phyloP scores from a whole-genome alignment of 2,797 vertebrate species.

The Poliocrania exsul region DNA sequence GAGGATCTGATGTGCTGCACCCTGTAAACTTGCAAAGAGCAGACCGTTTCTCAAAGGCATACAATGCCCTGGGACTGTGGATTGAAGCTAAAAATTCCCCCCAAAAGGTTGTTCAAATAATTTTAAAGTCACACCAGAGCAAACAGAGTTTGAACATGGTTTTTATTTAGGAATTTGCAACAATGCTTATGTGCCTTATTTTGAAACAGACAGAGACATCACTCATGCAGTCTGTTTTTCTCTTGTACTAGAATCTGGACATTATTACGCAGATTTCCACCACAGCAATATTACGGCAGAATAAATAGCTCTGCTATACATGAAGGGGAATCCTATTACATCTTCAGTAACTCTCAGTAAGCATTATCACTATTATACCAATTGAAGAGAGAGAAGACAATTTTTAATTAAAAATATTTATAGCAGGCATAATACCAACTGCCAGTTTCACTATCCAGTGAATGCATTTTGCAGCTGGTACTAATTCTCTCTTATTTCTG shows the following conservation, averaged over 20 bases:
- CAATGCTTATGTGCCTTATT: not conserved
- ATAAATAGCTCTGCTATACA: slow-evolving; percentile 49
- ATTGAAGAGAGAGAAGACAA: slow-evolving; percentile 74
- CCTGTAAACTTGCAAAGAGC: not conserved
- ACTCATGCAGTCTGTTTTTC: not conserved
- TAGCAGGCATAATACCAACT: slow-evolving; percentile 73
- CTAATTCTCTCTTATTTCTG: slow-evolving; percentile 72
- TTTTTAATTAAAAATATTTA: slow-evolving; percentile 83
- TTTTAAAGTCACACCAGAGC: not conserved
- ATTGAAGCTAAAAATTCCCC: not conserved
- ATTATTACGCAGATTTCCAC: slow-evolving; percentile 49
- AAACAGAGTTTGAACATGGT: not conserved
- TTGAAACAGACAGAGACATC: not conserved
- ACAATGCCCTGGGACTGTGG: accelerated
- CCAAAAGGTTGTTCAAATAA: accelerated
- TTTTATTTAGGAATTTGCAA: not conserved
- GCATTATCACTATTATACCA: slow-evolving; percentile 62
- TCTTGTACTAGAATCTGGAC: not conserved
- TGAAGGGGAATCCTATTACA: slow-evolving; percentile 56
- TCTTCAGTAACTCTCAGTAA: slow-evolving; percentile 55
- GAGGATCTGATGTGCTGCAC: not conserved
- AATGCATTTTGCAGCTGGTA: slow-evolving; percentile 77
- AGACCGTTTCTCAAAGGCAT: not conserved
- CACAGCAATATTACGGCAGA: slow-evolving; percentile 36
- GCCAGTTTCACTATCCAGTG: slow-evolving; percentile 65